Percentiles rank a stretch among this genome's conserved stretches.
These are phyloP conservation scores for Ganaspis brasiliensis DNA, from an alignment of 2,888 invertebrate genomes.

Conservation along the genomic window DNA sequence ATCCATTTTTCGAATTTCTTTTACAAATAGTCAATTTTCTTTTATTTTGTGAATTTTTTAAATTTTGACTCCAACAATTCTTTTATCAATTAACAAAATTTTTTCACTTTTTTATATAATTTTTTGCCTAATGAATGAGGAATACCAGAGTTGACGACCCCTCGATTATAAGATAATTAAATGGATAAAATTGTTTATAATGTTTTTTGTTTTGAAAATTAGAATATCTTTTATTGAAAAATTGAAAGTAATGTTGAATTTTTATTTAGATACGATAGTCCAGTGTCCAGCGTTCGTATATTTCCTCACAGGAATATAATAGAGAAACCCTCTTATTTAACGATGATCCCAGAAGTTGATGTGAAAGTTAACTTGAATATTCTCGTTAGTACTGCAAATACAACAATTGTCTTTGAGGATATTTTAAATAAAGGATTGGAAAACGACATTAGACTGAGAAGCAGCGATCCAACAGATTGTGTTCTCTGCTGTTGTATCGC, in stretches of 20 bases:
- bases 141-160: too few relatives aligned
- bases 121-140: too few relatives aligned
- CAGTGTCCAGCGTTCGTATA: conserved; percentile 83
- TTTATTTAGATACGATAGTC: conserved; percentile 80
- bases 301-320: conserved; percentile 74
- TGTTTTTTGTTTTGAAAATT: too few relatives aligned
- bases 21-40: too few relatives aligned
- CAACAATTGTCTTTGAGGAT: conserved; percentile 76
- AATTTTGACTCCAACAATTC: too few relatives aligned
- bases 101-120: too few relatives aligned
- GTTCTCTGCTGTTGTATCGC: conserved; percentile 84
- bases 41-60: too few relatives aligned
- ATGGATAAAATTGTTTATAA: too few relatives aligned
- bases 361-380: conserved; percentile 37
- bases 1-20: too few relatives aligned
- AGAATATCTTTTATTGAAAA: too few relatives aligned
- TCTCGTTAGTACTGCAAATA: conserved; percentile 21
- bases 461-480: conserved; percentile 82
- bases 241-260: neutral
- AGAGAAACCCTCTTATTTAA: conserved; percentile 67
- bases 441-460: conserved; percentile 79
- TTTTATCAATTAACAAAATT: too few relatives aligned
- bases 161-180: too few relatives aligned
- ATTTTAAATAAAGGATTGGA: conserved; percentile 81
- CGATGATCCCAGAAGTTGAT: conserved; percentile 56